phyloP scores from a whole-genome alignment of 2,888 invertebrate genomes.

The Dryadula phaetusa region DNA sequence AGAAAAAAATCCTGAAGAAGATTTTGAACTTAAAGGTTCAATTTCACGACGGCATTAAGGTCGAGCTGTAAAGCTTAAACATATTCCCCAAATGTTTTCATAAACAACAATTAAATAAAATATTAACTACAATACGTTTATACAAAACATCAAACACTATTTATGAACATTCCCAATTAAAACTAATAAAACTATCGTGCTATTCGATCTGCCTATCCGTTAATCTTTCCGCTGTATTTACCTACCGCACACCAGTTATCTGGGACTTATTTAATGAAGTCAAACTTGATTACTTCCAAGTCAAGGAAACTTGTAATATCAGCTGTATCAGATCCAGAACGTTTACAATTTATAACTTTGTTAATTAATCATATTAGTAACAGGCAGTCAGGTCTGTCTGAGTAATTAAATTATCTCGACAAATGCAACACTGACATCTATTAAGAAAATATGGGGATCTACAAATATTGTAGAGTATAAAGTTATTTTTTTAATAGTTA shows the following conservation, averaged over 20 bases:
- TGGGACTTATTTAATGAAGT: constrained; percentile 45
- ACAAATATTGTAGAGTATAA: not conserved
- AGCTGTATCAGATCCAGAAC: constrained; percentile 39
- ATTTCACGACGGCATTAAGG: too few species aligned
- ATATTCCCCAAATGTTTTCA: too few species aligned
- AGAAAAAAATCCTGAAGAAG: too few species aligned
- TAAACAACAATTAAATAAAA: too few species aligned
- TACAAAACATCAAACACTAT: too few species aligned
- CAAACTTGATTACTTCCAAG: constrained; percentile 46
- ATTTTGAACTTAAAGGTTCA: too few species aligned
- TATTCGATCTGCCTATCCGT: constrained; percentile 38
- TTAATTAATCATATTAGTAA: constrained; percentile 36
- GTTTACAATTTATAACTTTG: constrained; percentile 39
- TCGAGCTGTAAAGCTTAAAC: too few species aligned
- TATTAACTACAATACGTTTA: too few species aligned
- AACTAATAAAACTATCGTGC: constrained; percentile 38
- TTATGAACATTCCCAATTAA: constrained; percentile 31
- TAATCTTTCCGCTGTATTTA: constrained; percentile 41
- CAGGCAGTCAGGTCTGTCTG: constrained; percentile 23
- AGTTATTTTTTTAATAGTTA: too few species aligned
- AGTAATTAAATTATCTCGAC: constrained; percentile 21
- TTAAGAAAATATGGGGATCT: not conserved
- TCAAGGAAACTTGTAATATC: constrained; percentile 42
- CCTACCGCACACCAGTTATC: constrained; percentile 44
- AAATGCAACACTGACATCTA: constrained; percentile 1